These are phyloP conservation scores for Allolobophora icterica DNA, from an alignment of 2,888 invertebrate genomes.

Conservation along the genomic window DNA sequence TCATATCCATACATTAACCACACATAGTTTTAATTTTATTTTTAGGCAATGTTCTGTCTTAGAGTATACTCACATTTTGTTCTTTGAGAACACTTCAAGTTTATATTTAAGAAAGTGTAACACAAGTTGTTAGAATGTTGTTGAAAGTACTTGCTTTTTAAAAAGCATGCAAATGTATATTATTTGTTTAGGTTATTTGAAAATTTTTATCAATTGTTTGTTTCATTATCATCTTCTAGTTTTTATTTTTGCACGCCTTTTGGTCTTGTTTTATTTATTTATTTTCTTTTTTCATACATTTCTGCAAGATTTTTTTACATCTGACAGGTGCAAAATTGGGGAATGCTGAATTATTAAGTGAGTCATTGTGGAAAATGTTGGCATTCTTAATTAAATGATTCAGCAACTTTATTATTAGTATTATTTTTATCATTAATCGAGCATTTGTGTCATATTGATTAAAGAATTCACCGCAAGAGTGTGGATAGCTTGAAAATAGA, in stretches of 20 bases:
- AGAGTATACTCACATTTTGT: not conserved
- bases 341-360: not conserved
- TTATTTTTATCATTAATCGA: not conserved
- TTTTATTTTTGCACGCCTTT: constrained; percentile 8
- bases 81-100: not conserved
- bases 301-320: not conserved
- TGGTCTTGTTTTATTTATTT: not conserved
- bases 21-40: not conserved
- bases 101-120: not conserved
- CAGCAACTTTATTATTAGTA: not conserved
- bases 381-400: not conserved
- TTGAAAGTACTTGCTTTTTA: not conserved
- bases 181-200: not conserved
- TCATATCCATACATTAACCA: not conserved
- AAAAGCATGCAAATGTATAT: not conserved
- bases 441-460: not conserved
- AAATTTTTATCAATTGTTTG: not conserved
- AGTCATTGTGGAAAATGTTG: not conserved
- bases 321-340: not conserved
- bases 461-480: not conserved
- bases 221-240: not conserved
- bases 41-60: not conserved
- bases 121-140: not conserved
- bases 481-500: not conserved
- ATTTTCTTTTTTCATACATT: not conserved